Base-by-base conservation (phyloP, 64 coral and sea anemone species). In the Hydrozoanthus tunicans region DNA sequence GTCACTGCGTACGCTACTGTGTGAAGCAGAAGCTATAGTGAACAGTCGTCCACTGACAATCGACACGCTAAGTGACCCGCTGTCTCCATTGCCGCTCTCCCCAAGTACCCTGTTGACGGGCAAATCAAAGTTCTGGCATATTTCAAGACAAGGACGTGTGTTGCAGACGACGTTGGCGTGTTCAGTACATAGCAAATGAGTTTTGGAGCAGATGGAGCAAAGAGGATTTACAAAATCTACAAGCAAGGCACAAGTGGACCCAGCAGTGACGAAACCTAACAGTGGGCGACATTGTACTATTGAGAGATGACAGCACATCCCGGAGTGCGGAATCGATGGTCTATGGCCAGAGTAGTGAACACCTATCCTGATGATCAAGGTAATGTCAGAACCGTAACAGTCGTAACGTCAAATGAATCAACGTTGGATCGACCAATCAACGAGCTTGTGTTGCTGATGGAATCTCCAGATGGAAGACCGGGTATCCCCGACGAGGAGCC, bases 31-130 rank as follows among this genome's bases (percentile, higher is more conserved):
- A 20, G 85, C 68, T 11, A 77, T 73, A 9, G 73, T 92, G 15
- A 92, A 95, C 61, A 71, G 72, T 63, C 83, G 85, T 75, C 94
- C 94, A 43, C 53, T 95, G 53, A 95, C 93, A 6, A 82, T 83
- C 4, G 93, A 94, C 62, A 94, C 90, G 6, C 78, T 73, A 23
- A 73, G 26, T 13, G 76, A 81, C 56, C 58, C 59, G n/a, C 25
- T 81, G 11, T 81, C 79, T 7, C n/a, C 79, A 2, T 7, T 81
- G 6, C 59, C 79, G 58, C 79, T 81, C 14, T 81, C 79, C 58
- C 59, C 79, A 51, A 63, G 53, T 53, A 59, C 54, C 77, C 77
- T 67, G 26, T 43, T 83, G 1, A 83, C 80, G 51, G 58, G 57
- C 0, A 62, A 62, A 58, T 14, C 77, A 9, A 58, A 58, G 54